A percentile compares a stretch with the other conserved stretches of the same genome.
Conservation (phyloP, 2,113 vertebrate genomes). For the Camarhynchus parvulus region DNA sequence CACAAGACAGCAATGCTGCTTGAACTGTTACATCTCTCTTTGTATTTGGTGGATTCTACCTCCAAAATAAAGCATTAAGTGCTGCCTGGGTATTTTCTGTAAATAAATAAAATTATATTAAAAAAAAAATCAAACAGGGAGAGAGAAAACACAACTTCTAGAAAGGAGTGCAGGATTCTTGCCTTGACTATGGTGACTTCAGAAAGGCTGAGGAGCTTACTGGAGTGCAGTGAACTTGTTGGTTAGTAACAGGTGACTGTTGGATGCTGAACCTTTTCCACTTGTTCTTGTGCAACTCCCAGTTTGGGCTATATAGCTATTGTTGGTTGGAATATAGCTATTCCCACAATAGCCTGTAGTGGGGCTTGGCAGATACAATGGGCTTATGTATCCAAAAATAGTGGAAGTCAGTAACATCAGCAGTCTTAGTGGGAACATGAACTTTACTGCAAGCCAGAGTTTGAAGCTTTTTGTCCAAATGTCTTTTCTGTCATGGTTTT, state of each 20-base stretch:
- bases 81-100: background rate
- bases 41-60: background rate
- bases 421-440: background rate
- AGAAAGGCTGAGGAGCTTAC: background rate
- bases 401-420: background rate
- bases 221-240: background rate
- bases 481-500: background rate
- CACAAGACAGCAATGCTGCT: background rate
- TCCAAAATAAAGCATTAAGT: background rate
- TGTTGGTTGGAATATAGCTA: too few relatives aligned
- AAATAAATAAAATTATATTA: background rate
- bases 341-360: background rate
- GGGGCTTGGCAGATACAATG: fast-evolving
- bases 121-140: too few relatives aligned
- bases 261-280: background rate
- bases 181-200: background rate
- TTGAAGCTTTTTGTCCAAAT: background rate
- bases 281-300: background rate
- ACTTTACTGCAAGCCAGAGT: background rate
- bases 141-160: background rate
- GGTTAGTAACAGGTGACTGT: background rate
- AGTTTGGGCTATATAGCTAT: background rate
- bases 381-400: background rate
- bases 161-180: background rate
- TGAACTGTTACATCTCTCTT: background rate